Conservation (phyloP, 2,888 invertebrate species). For the Diplolepis rosae region DNA sequence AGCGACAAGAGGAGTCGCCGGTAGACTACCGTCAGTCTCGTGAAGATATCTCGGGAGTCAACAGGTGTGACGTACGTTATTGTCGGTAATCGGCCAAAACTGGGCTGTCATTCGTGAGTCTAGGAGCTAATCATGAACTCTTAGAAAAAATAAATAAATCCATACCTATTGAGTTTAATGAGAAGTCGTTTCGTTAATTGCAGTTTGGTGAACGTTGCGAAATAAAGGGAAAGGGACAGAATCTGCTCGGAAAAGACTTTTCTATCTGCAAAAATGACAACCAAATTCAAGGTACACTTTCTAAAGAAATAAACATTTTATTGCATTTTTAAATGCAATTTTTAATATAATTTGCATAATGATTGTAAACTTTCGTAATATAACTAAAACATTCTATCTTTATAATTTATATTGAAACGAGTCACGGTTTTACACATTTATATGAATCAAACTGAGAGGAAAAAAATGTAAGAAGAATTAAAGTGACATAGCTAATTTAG, state of each 20-base stretch:
- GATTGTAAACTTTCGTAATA: neutral
- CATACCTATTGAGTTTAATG: neutral
- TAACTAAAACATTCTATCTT: neutral
- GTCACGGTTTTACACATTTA: neutral
- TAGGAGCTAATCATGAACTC: constrained; percentile 33
- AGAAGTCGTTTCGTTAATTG: neutral
- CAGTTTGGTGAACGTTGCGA: constrained; percentile 12
- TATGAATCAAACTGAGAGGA: neutral
- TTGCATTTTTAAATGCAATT: neutral
- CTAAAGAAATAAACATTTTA: neutral
- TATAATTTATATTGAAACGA: neutral
- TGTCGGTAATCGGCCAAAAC: constrained; percentile 19
- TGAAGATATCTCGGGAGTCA: constrained; percentile 72
- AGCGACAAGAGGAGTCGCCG: constrained; percentile 69
- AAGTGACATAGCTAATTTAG: neutral
- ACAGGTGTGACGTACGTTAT: constrained; percentile 64
- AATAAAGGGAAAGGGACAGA: neutral
- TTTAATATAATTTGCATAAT: neutral
- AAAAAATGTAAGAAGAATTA: neutral
- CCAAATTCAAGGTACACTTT: constrained; percentile 21
- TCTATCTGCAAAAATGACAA: constrained; percentile 8
- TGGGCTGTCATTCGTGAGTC: constrained; percentile 13
- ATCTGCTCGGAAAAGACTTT: neutral
- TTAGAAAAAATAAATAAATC: constrained; percentile 2
- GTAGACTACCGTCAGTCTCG: constrained; percentile 70